Evolutionary conservation across 2,113 vertebrate genomes (phyloP), one percentile per base, ranked within the genome.

Genomic region (Ammospiza nelsoni): DNA sequence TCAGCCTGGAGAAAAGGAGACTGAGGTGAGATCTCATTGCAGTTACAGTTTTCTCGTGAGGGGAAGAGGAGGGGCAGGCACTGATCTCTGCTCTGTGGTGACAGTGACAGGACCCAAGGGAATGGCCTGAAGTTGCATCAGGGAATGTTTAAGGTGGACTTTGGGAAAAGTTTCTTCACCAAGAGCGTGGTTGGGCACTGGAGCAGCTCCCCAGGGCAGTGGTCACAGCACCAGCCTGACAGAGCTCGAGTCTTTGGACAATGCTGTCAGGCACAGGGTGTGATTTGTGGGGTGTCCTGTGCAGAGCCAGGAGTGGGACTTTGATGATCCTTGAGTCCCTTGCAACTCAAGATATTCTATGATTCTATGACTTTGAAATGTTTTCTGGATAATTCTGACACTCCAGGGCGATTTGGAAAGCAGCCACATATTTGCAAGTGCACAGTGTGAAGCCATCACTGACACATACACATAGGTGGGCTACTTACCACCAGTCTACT

Each of bases 231-330:
- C 12, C 63, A 78, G 15, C 55, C 33, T 62, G 65, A 2, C 55
- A 46, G 33, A 39, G 23, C 0, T 39, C 33, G n/a, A 52, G 37
- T 8, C 12, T 71, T 69, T 62, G 33, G n/a, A 46, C 48, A 54
- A 5, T 0, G 0, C 12, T n/a, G 6, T 62, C 0, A 0, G 3
- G 33, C 46, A 61, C 39, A 46, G 0, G 22, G 6, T 61, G 37
- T 15, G 27, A 44, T 5, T 52, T 33, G 12, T 19, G 33, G 31
- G 14, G 21, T 19, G 20, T 37, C 14, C 44, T 31, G 14, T 44
- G 37, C 37, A 61, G 37, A 8, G 33, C 9, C 37, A 68, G 21
- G 18, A 52, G 7, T 5, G 8, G 22, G 17, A 39, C 12, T 52
- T 69, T 5, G 5, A 33, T 33, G 48, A n/a, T 54, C 28, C 48